phyloP scores from a whole-genome alignment of 2,797 vertebrate genomes.

The Myotis vivesi region DNA sequence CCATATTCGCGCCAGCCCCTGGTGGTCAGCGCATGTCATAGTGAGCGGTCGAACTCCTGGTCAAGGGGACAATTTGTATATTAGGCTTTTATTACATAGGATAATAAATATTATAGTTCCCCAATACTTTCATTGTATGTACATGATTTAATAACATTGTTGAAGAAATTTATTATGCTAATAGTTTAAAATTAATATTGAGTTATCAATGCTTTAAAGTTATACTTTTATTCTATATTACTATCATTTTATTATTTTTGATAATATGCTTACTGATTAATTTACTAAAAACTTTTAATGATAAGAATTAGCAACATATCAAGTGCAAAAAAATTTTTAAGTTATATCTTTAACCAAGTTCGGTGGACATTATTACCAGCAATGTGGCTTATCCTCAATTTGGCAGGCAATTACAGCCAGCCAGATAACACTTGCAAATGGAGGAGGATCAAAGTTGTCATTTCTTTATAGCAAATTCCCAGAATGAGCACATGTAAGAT shows the following conservation, averaged over 20 bases:
- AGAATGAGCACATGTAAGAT: background rate
- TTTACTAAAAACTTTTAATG: background rate
- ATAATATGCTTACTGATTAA: background rate
- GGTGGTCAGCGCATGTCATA: too few species aligned
- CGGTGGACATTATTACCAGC: background rate
- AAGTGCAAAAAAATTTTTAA: background rate
- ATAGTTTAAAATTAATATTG: constrained; percentile 1
- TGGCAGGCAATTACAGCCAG: background rate
- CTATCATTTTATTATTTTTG: background rate
- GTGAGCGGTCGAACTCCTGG: too few species aligned
- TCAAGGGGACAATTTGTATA: too few species aligned
- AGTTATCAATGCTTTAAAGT: background rate
- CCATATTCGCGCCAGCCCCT: too few species aligned
- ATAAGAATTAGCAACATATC: background rate
- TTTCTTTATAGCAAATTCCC: background rate
- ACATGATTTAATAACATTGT: constrained; percentile 44
- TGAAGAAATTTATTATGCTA: constrained; percentile 7
- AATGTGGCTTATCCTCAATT: background rate
- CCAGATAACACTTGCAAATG: background rate
- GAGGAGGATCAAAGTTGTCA: background rate
- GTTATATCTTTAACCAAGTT: background rate
- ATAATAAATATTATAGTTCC: constrained; percentile 40
- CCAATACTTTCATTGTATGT: constrained; percentile 33
- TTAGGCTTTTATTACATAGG: too few species aligned
- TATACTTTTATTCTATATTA: constrained; percentile 13